These are phyloP conservation scores for Umimayanthus chanpuru DNA, from an alignment of 92 coral and sea anemone genomes.

Conservation along the genomic window DNA sequence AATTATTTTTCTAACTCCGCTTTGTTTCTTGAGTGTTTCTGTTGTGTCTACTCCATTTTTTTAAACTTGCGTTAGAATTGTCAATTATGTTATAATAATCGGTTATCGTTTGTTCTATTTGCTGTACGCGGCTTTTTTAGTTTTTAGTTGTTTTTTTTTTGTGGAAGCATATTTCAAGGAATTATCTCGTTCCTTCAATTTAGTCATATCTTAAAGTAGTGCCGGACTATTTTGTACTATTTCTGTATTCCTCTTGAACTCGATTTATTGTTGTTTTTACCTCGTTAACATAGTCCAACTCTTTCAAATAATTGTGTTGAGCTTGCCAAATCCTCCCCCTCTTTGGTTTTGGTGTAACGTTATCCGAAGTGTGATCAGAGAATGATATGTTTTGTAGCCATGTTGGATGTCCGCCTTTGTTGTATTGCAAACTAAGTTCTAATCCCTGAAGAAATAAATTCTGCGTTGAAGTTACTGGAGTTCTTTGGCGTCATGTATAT, in stretches of 20 bases:
- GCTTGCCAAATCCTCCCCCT: neutral
- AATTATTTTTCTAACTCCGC: neutral
- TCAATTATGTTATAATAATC: neutral
- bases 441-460: too few relatives aligned
- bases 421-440: too few relatives aligned
- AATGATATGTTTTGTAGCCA: constrained; percentile 4
- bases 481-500: too few relatives aligned
- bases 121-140: neutral
- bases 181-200: neutral
- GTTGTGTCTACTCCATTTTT: neutral
- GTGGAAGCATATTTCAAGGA: neutral
- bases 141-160: neutral
- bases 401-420: neutral
- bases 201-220: neutral
- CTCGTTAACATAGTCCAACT: neutral
- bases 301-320: neutral
- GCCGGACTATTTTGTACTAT: neutral
- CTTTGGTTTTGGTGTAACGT: constrained; percentile 8
- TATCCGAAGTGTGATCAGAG: neutral
- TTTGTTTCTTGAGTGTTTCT: neutral
- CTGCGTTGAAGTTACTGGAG: too few relatives aligned
- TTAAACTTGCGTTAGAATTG: neutral
- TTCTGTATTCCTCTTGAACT: neutral
- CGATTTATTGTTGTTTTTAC: neutral
- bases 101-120: neutral